Evolutionary conservation across 1,140 invertebrate genomes (phyloP).

Genomic region (Drosophila elegans): DNA sequence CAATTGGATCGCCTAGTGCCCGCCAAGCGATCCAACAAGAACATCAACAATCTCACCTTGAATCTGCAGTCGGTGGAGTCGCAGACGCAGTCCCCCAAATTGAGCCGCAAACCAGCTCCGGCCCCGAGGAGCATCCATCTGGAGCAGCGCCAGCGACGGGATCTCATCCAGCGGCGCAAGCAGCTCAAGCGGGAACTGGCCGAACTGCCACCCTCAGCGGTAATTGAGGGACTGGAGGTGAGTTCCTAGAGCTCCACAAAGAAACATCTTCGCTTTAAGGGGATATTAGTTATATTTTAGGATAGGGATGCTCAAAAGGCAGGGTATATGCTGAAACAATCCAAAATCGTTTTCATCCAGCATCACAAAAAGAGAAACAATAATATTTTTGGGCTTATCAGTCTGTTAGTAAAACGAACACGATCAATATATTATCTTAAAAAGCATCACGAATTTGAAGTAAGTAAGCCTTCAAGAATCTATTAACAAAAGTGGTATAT

Average conservation of each 20-base stretch:
- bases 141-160: slow-evolving; percentile 84
- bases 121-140: slow-evolving; percentile 86
- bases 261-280: no score
- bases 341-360: no score
- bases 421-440: no score
- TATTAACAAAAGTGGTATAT: neutral
- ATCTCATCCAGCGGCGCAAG: slow-evolving; percentile 85
- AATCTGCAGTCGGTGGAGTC: slow-evolving; percentile 53
- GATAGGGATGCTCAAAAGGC: no score
- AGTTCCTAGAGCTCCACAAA: neutral
- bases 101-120: slow-evolving; percentile 70
- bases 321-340: no score
- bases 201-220: slow-evolving; percentile 36
- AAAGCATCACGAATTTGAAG: no score
- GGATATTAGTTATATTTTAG: no score
- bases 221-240: slow-evolving; percentile 37
- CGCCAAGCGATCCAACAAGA: slow-evolving; percentile 70
- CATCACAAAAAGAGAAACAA: no score
- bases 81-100: slow-evolving; percentile 55
- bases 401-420: no score
- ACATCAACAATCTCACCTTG: slow-evolving; percentile 81
- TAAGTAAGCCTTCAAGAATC: neutral
- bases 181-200: slow-evolving; percentile 64
- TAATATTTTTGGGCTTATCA: no score
- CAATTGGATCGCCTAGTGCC: slow-evolving; percentile 46